Evolutionary conservation across 2,797 vertebrate species (phyloP).

Genomic region (Lepilemur septentrionalis): DNA sequence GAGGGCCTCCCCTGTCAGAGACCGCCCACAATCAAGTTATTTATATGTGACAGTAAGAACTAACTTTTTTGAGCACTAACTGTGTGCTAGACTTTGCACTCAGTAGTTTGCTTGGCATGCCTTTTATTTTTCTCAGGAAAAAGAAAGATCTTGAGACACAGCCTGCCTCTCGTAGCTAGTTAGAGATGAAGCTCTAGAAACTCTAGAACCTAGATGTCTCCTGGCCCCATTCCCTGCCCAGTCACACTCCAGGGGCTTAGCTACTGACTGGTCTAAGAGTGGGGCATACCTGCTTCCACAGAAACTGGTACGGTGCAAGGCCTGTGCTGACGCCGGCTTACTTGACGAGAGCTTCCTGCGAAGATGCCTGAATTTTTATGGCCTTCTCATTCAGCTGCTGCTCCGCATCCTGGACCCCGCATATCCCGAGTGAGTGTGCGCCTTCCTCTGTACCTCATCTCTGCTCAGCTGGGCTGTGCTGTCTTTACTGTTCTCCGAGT

Average conservation of each 20-base stretch:
- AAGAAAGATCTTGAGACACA: background rate
- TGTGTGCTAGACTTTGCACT: background rate
- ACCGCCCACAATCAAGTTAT: background rate
- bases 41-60: background rate
- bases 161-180: background rate
- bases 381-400: conserved; percentile 98
- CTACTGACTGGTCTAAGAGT: background rate
- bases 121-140: background rate
- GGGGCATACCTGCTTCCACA: conserved; percentile 78
- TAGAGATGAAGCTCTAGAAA: background rate
- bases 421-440: conserved; percentile 93
- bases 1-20: background rate
- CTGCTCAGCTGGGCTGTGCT: background rate
- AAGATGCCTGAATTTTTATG: conserved; percentile 98
- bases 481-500: background rate
- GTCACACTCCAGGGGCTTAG: background rate
- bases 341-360: conserved; percentile 98
- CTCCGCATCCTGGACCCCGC: conserved; percentile 95
- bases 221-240: background rate
- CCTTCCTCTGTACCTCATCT: background rate
- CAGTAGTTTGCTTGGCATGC: background rate
- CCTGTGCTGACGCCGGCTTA: conserved; percentile 97
- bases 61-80: background rate
- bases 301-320: conserved; percentile 99
- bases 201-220: background rate